Conservation (phyloP, 2,888 invertebrate genomes). For the Thera britannica region DNA sequence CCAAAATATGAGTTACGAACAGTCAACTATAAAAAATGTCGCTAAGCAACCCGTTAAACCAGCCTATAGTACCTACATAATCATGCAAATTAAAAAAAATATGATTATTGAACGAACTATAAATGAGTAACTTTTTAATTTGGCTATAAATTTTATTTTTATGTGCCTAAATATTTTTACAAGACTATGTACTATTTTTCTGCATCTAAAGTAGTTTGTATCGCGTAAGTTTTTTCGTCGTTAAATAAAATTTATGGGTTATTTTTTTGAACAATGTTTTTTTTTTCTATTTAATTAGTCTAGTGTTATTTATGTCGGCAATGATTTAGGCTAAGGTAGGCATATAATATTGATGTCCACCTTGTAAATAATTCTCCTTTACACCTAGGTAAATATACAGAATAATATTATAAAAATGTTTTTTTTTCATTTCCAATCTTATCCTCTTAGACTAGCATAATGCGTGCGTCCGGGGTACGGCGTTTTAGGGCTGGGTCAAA, state of each 20-base stretch:
- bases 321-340: constrained; percentile 63
- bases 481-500: too few species aligned
- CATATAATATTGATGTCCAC: constrained; percentile 75
- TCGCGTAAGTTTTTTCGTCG: not conserved
- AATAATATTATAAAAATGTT: constrained; percentile 70
- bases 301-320: constrained; percentile 24
- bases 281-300: constrained; percentile 6
- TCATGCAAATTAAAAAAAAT: too few species aligned
- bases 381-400: constrained; percentile 83
- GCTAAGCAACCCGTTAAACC: too few species aligned
- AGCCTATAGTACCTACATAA: too few species aligned
- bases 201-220: not conserved
- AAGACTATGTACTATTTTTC: not conserved
- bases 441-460: not conserved
- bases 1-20: too few species aligned
- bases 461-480: too few species aligned
- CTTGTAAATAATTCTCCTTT: constrained; percentile 84
- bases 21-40: too few species aligned
- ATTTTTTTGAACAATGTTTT: constrained; percentile 13
- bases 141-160: constrained; percentile 3
- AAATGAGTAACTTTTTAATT: not conserved
- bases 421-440: constrained; percentile 53
- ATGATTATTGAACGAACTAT: too few species aligned
- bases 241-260: constrained; percentile 13
- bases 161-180: constrained; percentile 12